These are phyloP conservation scores for Meloe dianella DNA, from an alignment of 2,888 invertebrate species.

Conservation along the genomic window DNA sequence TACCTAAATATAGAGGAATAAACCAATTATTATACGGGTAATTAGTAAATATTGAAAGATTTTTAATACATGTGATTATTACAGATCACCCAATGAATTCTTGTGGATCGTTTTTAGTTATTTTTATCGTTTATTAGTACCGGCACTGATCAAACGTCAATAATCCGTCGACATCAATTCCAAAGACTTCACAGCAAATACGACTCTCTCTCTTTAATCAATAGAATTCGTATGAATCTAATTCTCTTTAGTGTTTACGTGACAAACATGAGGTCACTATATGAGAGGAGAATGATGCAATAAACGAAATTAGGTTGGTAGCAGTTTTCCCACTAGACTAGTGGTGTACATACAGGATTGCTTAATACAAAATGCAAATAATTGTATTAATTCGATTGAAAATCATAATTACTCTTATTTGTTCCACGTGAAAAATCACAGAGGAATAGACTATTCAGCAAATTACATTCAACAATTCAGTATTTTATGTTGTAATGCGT, in stretches of 20 bases:
- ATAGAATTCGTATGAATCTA: not conserved
- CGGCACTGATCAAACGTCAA: not conserved
- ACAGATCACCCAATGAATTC: slow-evolving; percentile 10
- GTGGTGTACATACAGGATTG: not conserved
- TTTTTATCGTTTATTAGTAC: not conserved
- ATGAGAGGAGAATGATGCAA: not conserved
- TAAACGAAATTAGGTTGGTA: not conserved
- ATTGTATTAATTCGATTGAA: no score
- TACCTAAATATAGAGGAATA: not conserved
- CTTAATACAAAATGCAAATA: no score
- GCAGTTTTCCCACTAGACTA: not conserved
- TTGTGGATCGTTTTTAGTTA: slow-evolving; percentile 7
- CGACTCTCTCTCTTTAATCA: not conserved
- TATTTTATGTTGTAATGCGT: no score
- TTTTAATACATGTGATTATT: slow-evolving; percentile 15
- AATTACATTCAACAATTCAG: no score
- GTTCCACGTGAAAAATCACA: no score
- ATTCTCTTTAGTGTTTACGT: not conserved
- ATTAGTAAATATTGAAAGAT: not conserved
- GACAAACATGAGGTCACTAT: not conserved
- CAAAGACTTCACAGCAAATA: not conserved
- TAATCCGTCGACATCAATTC: not conserved
- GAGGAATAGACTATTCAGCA: no score
- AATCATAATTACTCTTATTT: no score
- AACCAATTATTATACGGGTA: not conserved